Base-by-base conservation (phyloP, 2,888 invertebrate species). In the Nesidiocoris tenuis region DNA sequence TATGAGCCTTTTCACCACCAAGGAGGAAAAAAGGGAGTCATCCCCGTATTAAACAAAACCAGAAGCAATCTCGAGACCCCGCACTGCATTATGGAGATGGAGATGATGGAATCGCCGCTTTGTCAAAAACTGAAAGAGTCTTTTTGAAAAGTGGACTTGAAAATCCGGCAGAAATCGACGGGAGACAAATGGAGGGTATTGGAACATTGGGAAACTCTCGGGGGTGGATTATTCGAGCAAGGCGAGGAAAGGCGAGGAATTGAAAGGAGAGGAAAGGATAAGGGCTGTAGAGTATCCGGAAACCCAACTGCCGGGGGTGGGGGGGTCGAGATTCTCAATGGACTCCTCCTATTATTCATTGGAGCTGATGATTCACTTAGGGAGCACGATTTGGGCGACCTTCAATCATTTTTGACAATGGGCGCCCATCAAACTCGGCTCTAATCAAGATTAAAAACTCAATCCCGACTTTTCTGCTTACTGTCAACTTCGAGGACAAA, bases 131-230 rank as follows among this genome's bases (percentile, higher is more conserved):
- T 39, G 24, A 18, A 17, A 57, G 25, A 1, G 2, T 24, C 57
- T 57, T 39, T 59, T 57, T 16, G 19, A 70, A 70, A 70, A 70
- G 70, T 70, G 25, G 70, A 70, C 57, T 70, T 59, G 70, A 57
- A 57, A 70, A 70, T 70, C 70, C 57, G 70, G 19, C 61, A 55
- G 64, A 39, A 39, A 72, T 72, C 72, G 74, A 74, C 64, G 74
- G 64, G 55, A 74, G 74, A 74, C 74, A 74, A 74, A 74, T 74
- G 74, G 74, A 74, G 74, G 55, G 74, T 74, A 70, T 70, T 70
- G 70, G 70, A 70, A 57, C 70, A 70, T 59, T 57, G 70, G 57
- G 23, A 59, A 59, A 70, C 25, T 59, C 19, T 23, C 17, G 70
- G 59, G 67, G 68, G 61, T n/a, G 22, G 59, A 59, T 59, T n/a